Conservation (phyloP, 2,888 invertebrate species). For the Tyria jacobaeae region DNA sequence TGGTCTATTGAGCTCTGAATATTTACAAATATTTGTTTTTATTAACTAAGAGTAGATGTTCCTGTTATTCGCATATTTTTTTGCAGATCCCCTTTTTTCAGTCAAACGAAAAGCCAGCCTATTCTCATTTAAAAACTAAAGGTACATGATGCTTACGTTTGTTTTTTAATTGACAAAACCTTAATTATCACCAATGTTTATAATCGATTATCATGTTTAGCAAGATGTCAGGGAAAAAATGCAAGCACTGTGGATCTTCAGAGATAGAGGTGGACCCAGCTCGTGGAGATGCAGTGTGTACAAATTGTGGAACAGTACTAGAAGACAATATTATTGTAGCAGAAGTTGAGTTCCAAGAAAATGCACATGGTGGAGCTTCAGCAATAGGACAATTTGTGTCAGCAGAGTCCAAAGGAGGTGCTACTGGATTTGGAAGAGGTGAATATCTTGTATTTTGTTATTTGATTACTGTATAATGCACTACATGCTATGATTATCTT, state of each 20-base stretch:
- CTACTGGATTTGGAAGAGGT: constrained; percentile 92
- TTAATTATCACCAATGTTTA: constrained; percentile 27
- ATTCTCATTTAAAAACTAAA: constrained; percentile 1
- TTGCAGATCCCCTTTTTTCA: too few relatives aligned
- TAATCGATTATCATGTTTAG: constrained; percentile 31
- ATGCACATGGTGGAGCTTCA: constrained; percentile 93
- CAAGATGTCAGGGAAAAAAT: constrained; percentile 90
- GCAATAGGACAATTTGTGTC: constrained; percentile 98
- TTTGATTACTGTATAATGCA: too few relatives aligned
- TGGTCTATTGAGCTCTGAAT: not conserved
- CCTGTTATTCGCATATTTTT: not conserved
- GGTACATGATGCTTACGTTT: not conserved
- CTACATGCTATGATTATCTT: too few relatives aligned
- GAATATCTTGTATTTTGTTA: constrained; percentile 26
- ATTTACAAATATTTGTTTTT: not conserved
- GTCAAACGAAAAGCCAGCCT: not conserved
- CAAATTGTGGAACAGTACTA: constrained; percentile 97
- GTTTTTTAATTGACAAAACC: constrained; percentile 23
- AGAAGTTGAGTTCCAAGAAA: constrained; percentile 98
- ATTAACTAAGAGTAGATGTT: not conserved
- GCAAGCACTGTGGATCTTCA: constrained; percentile 94
- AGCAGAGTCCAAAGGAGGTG: constrained; percentile 94
- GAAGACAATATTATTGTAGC: constrained; percentile 99
- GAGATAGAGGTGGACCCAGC: constrained; percentile 98
- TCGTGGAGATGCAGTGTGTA: constrained; percentile 98